Percentiles rank a stretch among this genome's conserved stretches.
Conservation (phyloP, 2,113 vertebrate genomes). For the Dasyurus viverrinus region DNA sequence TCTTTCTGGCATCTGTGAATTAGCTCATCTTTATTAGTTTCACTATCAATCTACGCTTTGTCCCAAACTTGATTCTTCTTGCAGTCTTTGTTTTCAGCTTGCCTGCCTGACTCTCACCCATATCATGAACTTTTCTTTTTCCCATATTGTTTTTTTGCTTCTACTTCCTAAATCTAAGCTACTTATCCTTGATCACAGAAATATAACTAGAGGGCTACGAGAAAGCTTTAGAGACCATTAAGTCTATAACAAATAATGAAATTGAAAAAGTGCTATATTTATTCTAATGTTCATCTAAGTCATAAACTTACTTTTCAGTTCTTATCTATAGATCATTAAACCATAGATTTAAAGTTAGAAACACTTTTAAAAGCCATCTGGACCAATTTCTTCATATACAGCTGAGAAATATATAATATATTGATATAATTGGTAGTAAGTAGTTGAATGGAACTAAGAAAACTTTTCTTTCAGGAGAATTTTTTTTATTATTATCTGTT, state of each 20-base stretch:
- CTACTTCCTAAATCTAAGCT: neutral
- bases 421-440: neutral
- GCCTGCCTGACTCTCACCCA: neutral
- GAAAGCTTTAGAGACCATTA: neutral
- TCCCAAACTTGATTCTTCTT: neutral
- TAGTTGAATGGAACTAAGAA: neutral
- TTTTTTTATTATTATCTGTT: neutral
- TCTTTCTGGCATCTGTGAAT: neutral
- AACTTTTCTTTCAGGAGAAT: neutral
- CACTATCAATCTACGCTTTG: neutral
- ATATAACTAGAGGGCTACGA: neutral
- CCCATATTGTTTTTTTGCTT: neutral
- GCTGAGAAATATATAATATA: neutral
- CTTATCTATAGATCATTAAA: neutral
- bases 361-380: neutral
- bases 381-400: neutral
- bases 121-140: neutral
- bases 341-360: neutral
- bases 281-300: neutral
- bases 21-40: neutral
- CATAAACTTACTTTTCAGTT: neutral
- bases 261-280: neutral
- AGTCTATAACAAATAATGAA: neutral
- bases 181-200: neutral
- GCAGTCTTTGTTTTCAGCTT: neutral